Percentiles rank a stretch among this genome's conserved stretches.
These are phyloP conservation scores for Gisinianus flammeolus DNA, from an alignment of 2,888 invertebrate genomes.

Conservation along the genomic window DNA sequence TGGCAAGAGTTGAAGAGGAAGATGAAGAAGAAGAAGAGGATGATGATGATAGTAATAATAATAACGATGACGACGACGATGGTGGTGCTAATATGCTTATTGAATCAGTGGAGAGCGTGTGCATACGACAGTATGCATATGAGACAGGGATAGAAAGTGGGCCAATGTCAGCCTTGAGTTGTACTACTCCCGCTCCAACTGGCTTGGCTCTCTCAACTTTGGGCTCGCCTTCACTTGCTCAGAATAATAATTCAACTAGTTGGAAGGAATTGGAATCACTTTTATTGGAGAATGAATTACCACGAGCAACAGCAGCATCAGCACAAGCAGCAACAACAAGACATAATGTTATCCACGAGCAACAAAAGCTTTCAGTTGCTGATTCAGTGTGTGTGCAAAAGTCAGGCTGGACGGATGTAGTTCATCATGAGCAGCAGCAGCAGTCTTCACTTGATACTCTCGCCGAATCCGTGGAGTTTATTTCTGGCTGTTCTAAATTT, in stretches of 20 bases:
- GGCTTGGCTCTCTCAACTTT: conserved; percentile 47
- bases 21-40: neutral
- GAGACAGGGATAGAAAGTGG: conserved; percentile 49
- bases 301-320: conserved; percentile 30
- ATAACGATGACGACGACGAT: neutral
- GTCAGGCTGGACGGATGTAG: conserved; percentile 38
- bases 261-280: conserved; percentile 39
- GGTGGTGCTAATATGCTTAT: conserved; percentile 1
- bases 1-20: conserved; percentile 10
- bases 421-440: conserved; percentile 4
- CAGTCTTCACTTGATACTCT: neutral
- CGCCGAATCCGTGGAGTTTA: conserved; percentile 34
- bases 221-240: conserved; percentile 47
- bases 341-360: conserved; percentile 7
- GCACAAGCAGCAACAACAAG: conserved; percentile 2
- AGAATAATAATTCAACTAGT: conserved; percentile 39
- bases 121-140: neutral
- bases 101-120: conserved; percentile 11
- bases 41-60: conserved; percentile 1
- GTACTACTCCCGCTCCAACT: conserved; percentile 3
- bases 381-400: conserved; percentile 31
- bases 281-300: conserved; percentile 37
- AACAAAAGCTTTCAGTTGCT: conserved; percentile 39
- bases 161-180: conserved; percentile 58
- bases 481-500: conserved; percentile 45